Percentiles rank a stretch among this genome's conserved stretches.
Conservation (phyloP, 2,797 vertebrate genomes). For the Cossypha niveicapilla region DNA sequence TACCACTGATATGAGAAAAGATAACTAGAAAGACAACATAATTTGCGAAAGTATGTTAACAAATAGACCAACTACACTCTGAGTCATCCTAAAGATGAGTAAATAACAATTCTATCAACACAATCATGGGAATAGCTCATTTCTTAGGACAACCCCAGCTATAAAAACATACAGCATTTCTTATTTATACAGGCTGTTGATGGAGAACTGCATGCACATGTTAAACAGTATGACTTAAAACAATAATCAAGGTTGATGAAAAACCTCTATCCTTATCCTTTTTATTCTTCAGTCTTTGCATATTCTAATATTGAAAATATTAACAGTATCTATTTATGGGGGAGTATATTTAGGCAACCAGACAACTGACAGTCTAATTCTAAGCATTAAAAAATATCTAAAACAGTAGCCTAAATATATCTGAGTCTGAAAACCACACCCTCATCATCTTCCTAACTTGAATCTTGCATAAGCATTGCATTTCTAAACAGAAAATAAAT, state of each 20-base stretch:
- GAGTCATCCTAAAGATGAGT: constrained; percentile 31
- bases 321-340: not conserved
- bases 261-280: not conserved
- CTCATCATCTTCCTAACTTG: not conserved
- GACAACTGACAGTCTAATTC: not conserved
- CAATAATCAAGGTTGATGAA: not conserved
- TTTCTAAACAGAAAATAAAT: not conserved
- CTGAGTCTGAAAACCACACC: not conserved
- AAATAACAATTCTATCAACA: constrained; percentile 1
- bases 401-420: not conserved
- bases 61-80: not conserved
- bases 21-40: not conserved
- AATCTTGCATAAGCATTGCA: not conserved
- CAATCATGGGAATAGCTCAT: not conserved
- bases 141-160: not conserved
- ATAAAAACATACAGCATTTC: not conserved
- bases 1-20: not conserved
- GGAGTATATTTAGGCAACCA: not conserved
- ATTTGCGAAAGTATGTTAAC: not conserved
- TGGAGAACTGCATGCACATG: not conserved
- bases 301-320: not conserved
- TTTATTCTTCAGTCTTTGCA: not conserved
- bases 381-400: not conserved
- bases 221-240: not conserved
- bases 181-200: not conserved